Evolutionary conservation across 2,797 vertebrate species (phyloP).

Genomic region (Lophius americanus): DNA sequence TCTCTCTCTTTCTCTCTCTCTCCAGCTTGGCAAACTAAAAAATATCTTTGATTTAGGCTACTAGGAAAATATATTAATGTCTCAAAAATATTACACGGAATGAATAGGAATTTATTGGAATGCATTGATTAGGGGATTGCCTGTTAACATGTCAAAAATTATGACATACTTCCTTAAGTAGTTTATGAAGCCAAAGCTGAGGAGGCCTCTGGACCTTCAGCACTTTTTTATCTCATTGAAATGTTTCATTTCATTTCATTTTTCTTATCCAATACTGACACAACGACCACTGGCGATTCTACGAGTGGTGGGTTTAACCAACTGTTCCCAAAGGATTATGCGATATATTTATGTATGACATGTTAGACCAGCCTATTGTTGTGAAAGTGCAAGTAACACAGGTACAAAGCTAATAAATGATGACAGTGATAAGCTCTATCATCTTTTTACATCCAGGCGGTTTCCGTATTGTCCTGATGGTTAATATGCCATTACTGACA

Average conservation of each 20-base stretch:
- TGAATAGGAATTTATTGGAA: too few relatives aligned
- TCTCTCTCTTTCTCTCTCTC: too few relatives aligned
- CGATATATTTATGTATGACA: conserved; percentile 41
- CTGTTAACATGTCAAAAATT: too few relatives aligned
- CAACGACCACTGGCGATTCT: background rate
- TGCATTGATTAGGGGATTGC: too few relatives aligned
- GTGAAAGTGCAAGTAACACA: conserved; percentile 16
- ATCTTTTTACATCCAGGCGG: background rate
- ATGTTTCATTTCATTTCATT: conserved; percentile 3
- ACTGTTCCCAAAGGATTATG: conserved; percentile 33
- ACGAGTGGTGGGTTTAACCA: conserved; percentile 7
- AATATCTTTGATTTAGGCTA: too few relatives aligned
- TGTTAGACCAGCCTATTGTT: conserved; percentile 9
- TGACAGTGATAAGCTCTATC: conserved; percentile 8
- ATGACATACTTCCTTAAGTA: too few relatives aligned
- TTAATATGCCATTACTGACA: background rate
- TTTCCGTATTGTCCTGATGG: background rate
- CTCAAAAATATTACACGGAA: too few relatives aligned
- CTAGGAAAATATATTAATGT: too few relatives aligned
- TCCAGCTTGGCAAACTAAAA: too few relatives aligned
- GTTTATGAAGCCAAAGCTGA: too few relatives aligned
- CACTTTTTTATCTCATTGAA: conserved; percentile 6
- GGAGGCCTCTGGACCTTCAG: background rate
- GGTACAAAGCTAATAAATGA: background rate
- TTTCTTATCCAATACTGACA: conserved; percentile 18